Conservation (phyloP, 2,888 invertebrate species). For the Epicampocera succincta region DNA sequence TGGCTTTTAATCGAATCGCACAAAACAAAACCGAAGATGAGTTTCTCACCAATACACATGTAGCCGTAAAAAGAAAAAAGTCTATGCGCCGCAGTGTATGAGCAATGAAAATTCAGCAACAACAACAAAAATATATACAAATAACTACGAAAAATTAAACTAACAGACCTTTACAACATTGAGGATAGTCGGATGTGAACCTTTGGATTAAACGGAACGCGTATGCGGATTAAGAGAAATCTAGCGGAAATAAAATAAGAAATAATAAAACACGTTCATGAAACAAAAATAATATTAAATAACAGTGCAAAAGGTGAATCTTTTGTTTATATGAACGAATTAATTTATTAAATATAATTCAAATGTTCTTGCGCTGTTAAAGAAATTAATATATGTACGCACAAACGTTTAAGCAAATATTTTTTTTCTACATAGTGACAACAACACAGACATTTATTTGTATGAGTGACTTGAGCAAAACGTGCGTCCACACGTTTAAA, state of each 20-base stretch:
- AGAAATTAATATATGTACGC: too few relatives aligned
- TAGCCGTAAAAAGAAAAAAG: slow-evolving; percentile 1
- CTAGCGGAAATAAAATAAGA: neutral
- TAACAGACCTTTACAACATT: slow-evolving; percentile 62
- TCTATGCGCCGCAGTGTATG: slow-evolving; percentile 2
- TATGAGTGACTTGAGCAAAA: slow-evolving; percentile 5
- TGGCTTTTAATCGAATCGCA: slow-evolving; percentile 31
- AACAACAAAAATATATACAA: slow-evolving; percentile 26
- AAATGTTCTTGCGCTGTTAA: too few relatives aligned
- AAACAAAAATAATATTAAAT: slow-evolving; percentile 1
- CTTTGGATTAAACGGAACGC: slow-evolving; percentile 66
- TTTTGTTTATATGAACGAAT: too few relatives aligned
- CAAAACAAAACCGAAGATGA: slow-evolving; percentile 42
- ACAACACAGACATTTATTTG: neutral
- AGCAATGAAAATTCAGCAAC: slow-evolving; percentile 28
- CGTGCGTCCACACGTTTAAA: slow-evolving; percentile 25
- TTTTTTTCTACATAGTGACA: neutral
- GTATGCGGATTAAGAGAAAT: slow-evolving; percentile 46
- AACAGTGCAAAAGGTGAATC: too few relatives aligned
- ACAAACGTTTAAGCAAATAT: neutral
- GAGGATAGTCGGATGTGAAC: slow-evolving; percentile 68
- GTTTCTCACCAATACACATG: slow-evolving; percentile 16
- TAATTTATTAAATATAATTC: too few relatives aligned
- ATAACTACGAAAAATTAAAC: slow-evolving; percentile 56
- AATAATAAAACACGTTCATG: neutral